These are phyloP conservation scores for Notamacropus eugenii DNA, from an alignment of 2,797 vertebrate genomes.

Conservation along the genomic window DNA sequence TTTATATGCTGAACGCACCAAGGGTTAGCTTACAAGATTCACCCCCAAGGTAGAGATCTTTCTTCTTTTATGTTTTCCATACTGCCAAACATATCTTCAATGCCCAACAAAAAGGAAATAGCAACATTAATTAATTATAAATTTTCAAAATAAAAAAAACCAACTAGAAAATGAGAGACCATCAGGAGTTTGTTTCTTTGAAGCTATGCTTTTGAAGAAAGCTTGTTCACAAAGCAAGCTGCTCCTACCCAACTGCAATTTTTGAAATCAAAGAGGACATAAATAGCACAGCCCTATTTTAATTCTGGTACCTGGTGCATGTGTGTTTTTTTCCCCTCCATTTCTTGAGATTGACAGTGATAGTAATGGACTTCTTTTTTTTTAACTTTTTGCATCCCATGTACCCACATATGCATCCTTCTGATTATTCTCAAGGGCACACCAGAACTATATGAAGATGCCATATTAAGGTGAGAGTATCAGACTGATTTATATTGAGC, in stretches of 20 bases:
- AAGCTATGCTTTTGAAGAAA: slow-evolving; percentile 70
- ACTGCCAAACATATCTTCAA: slow-evolving; percentile 17
- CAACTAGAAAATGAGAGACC: slow-evolving; percentile 38
- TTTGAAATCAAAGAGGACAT: slow-evolving; percentile 66
- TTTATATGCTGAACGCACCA: background rate
- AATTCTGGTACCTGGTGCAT: background rate
- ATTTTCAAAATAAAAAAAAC: slow-evolving; percentile 60
- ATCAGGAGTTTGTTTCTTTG: slow-evolving; percentile 61
- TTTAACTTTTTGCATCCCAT: slow-evolving; percentile 3
- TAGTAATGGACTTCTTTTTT: slow-evolving; percentile 26
- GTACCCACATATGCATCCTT: background rate
- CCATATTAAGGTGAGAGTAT: background rate
- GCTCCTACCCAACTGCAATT: slow-evolving; percentile 33
- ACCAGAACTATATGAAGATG: background rate
- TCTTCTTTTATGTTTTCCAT: slow-evolving; percentile 16
- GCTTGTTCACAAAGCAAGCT: slow-evolving; percentile 42
- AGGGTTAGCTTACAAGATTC: background rate
- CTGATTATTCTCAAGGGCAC: slow-evolving; percentile 4
- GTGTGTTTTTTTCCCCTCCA: background rate
- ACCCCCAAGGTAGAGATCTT: slow-evolving; percentile 29
- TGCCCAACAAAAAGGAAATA: slow-evolving; percentile 46
- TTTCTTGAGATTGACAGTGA: slow-evolving; percentile 26
- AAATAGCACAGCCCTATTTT: slow-evolving; percentile 20
- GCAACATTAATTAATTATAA: slow-evolving; percentile 69
- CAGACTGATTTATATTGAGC: background rate